Evolutionary conservation across 2,888 invertebrate species (phyloP).

Genomic region (Cataglyphis livida): DNA sequence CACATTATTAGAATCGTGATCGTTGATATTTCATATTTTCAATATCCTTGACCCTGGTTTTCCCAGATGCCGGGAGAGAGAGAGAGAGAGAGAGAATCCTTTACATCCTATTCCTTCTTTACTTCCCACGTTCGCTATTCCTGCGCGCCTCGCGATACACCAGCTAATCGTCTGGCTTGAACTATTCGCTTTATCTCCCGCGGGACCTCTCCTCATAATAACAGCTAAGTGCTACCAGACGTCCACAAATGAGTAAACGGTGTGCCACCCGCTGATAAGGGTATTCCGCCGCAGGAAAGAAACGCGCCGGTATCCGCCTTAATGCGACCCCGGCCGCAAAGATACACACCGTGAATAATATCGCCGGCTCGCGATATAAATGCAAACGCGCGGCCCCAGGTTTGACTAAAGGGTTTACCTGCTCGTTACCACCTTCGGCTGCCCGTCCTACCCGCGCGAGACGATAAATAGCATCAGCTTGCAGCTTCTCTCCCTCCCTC

Average conservation of each 20-base stretch:
- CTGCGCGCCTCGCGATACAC: background rate
- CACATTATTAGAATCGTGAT: background rate
- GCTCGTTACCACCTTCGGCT: conserved; percentile 37
- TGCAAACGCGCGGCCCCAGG: conserved; percentile 60
- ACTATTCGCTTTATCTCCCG: conserved; percentile 41
- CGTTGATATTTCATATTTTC: background rate
- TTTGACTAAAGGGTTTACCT: conserved; percentile 43
- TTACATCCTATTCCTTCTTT: background rate
- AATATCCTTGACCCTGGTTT: background rate
- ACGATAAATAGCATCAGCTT: conserved; percentile 43
- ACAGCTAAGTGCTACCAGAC: conserved; percentile 53
- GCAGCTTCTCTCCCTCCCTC: background rate
- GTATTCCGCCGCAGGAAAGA: conserved; percentile 54
- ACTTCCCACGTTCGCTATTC: conserved; percentile 8
- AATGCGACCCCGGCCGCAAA: conserved; percentile 56
- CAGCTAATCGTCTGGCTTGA: conserved; percentile 19
- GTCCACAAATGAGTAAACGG: conserved; percentile 58
- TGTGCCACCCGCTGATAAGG: conserved; percentile 64
- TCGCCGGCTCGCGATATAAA: conserved; percentile 66
- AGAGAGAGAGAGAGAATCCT: background rate
- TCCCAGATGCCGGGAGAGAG: background rate
- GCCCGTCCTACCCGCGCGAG: background rate
- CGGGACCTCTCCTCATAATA: conserved; percentile 37
- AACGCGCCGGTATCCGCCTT: conserved; percentile 62
- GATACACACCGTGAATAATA: conserved; percentile 67